Evolutionary conservation across 2,113 vertebrate species (phyloP).

Genomic region (Drymodes brunneopygia): DNA sequence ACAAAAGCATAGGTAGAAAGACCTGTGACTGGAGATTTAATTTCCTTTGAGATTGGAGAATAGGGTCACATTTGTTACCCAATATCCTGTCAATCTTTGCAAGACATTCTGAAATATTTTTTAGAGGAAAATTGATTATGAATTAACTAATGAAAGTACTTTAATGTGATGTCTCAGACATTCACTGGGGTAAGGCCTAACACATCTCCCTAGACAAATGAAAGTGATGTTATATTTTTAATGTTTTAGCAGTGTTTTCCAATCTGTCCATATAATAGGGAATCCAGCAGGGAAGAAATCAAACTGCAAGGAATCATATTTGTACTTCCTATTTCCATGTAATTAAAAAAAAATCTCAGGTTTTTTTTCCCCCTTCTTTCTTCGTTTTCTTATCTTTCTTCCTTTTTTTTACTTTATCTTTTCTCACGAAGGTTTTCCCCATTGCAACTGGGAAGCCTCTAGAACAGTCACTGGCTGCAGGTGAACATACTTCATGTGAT

Average conservation of each 20-base stretch:
- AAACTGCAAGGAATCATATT: neutral
- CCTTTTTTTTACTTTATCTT: neutral
- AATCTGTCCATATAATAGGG: rapidly evolving
- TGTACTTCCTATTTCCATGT: neutral
- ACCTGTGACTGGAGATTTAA: neutral
- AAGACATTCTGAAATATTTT: neutral
- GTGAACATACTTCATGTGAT: neutral
- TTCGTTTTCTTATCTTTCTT: neutral
- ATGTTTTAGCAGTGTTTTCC: neutral
- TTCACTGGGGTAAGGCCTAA: neutral
- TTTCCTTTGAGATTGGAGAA: neutral
- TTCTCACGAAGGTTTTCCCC: neutral
- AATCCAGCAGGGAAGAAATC: neutral
- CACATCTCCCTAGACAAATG: neutral
- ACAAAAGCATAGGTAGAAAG: neutral
- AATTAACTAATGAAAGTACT: neutral
- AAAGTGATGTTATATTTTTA: neutral
- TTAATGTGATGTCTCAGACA: neutral
- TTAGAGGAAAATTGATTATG: neutral
- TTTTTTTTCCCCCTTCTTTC: neutral
- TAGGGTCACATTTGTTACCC: neutral
- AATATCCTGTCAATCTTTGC: neutral
- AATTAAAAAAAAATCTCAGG: neutral
- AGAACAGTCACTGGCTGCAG: neutral
- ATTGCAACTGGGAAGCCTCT: neutral